A percentile compares a stretch with the other conserved stretches of the same genome.
phyloP scores from a whole-genome alignment of 2,797 vertebrate species.

The Oreortyx pictus region DNA sequence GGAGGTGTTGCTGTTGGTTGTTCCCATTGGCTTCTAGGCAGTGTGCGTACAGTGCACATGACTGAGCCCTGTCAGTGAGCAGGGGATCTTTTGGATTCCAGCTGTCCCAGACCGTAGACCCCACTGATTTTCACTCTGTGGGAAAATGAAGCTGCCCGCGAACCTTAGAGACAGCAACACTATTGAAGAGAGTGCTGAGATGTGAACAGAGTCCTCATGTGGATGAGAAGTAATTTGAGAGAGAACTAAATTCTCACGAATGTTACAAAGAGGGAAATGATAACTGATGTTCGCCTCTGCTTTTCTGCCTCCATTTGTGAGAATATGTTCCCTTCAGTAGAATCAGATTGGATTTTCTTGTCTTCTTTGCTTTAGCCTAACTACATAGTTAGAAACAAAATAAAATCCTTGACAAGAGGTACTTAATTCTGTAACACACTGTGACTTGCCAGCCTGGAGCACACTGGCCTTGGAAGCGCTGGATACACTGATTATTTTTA shows the following conservation, averaged over 20 bases:
- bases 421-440: conserved; percentile 18
- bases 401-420: background rate
- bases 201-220: background rate
- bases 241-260: background rate
- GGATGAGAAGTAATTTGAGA: background rate
- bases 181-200: background rate
- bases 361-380: conserved; percentile 21
- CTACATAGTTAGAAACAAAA: background rate
- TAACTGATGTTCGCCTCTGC: background rate
- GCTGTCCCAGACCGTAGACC: background rate
- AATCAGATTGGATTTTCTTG: background rate
- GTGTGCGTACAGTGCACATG: background rate
- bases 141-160: background rate
- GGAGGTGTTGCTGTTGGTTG: background rate
- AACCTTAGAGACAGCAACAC: background rate
- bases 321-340: conserved; percentile 28
- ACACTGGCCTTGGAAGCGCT: background rate
- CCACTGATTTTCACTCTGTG: background rate
- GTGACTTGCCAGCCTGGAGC: conserved; percentile 28
- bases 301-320: background rate
- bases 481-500: background rate
- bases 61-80: background rate
- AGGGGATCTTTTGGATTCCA: background rate
- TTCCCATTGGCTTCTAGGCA: background rate
- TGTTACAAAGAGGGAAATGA: background rate